Percentiles rank a stretch among this genome's conserved stretches.
Evolutionary conservation across 1,140 invertebrate genomes (phyloP).

Genomic region (Tetraneura akinire): DNA sequence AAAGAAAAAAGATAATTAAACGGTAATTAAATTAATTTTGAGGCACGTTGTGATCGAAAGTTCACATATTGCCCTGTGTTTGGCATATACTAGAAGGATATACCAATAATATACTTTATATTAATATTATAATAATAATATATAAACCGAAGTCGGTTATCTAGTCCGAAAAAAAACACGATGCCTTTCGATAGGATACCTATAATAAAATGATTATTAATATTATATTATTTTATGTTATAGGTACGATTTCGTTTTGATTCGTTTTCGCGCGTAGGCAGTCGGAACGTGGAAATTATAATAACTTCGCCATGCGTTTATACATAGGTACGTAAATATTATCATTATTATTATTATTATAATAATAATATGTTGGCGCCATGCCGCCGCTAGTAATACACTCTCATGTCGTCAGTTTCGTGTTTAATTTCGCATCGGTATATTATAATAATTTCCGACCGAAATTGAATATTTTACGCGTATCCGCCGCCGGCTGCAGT

Average conservation of each 20-base stretch:
- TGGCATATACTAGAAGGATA: too few species aligned
- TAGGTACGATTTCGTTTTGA: constrained; percentile 2
- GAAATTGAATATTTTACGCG: constrained; percentile 23
- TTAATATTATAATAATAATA: too few species aligned
- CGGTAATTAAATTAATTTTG: too few species aligned
- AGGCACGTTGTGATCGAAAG: too few species aligned
- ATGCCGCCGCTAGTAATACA: neutral
- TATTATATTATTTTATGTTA: too few species aligned
- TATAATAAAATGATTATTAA: too few species aligned
- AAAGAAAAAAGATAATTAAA: too few species aligned
- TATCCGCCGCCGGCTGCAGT: neutral
- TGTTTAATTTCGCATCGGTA: neutral
- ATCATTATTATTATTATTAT: constrained; percentile 18
- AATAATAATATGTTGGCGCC: constrained; percentile 11
- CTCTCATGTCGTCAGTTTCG: neutral
- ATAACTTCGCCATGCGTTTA: neutral
- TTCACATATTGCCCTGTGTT: too few species aligned
- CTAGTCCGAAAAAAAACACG: too few species aligned
- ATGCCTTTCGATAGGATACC: too few species aligned
- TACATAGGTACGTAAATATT: neutral
- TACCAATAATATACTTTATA: too few species aligned
- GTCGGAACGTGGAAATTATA: neutral
- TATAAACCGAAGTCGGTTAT: too few species aligned
- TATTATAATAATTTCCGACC: neutral
- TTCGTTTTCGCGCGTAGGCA: neutral